Evolutionary conservation across 1,140 invertebrate species (phyloP), one percentile per base, ranked within the genome.

Genomic region (Hypsibius dujardini): DNA sequence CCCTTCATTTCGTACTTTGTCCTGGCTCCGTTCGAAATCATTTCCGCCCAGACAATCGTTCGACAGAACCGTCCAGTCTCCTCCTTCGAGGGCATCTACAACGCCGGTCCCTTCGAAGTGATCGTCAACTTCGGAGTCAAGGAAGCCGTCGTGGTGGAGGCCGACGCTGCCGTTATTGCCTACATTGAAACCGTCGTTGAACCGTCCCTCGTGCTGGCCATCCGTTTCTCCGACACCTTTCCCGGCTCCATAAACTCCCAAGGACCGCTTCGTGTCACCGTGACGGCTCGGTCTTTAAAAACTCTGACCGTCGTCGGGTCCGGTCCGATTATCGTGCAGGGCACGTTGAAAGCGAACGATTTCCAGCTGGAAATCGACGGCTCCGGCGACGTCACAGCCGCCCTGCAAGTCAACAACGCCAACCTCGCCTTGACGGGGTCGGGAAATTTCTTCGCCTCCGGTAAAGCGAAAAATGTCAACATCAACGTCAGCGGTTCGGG

Each of bases 111-210:
- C 42, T 67, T 67, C 42, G 45, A 67, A 15, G 62, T 67, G 12
- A 67, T 45, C 3, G 45, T 67, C 12, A 45, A 12, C 3, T 15
- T 67, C 12, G 62, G 62, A 67, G 45, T 7, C 7, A 67, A 12
- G 12, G 62, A 67, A 67, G 62, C 12, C 12, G 12, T 67, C 7
- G 3, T 3, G 3, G 42, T 67, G 3, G 62, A 67, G 45, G 62
- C 62, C 42, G 42, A 45, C 45, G 12, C 12, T 7, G 42, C 12
- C 12, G 45, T 67, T 42, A 67, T 67, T 42, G 42, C 3, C 3
- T 67, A 67, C 62, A 42, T 67, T 3, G 12, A 67, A 45, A 67
- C 62, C 3, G 62, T 67, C 12, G 62, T 67, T 3, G 62, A 67
- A 42, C 50, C 50, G n/a, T 12, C 12, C 3, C 45, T 67, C 12